Base-by-base conservation (phyloP, 1,140 invertebrate genomes). In the Caerostris darwini region DNA sequence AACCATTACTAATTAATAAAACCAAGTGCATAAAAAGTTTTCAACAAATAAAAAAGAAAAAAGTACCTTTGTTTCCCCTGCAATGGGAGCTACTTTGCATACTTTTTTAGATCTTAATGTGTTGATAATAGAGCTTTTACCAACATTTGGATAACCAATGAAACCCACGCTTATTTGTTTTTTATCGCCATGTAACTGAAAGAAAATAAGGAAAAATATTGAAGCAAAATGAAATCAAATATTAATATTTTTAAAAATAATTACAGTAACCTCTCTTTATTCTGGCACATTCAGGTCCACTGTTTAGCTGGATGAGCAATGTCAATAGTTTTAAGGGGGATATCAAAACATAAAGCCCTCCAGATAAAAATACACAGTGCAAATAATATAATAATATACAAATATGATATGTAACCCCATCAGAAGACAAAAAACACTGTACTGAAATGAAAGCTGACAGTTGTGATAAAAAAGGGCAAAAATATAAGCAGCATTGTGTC, bases 151-250 rank as follows among this genome's bases (percentile, higher is more conserved):
- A 96, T 99, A 99, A 0, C 99, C 99, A 96, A 99, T 99, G 94
- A 99, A 98, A 14, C 99, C 99, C 89, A 99, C 98, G 96, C 98
- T 99, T 67, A 99, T 99, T 97, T 99, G 99, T 95, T 99, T 99
- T 95, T 99, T 99, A 95, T 99, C 99, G 86, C 97, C 96, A 95
- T 99, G 99, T 1, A 99, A 96, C 96, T 96, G 81, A 92, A 94
- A 87, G 59, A 54, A 10, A 88, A 90, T 53, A 7, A 17, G 34
- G 34, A 34, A 34, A 59, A 3, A 92, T 14, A 59, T 64, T 82
- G 57, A 3, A 7, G 8, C 56, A 92, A 59, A 14, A 34, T 19
- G 61, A 50, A 67, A 64, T 14, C 86, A 34, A 59, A 7, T 19
- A 50, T 81, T 67, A 67, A 10, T 19, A 19, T 5, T 14, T 77